A percentile compares a stretch with the other conserved stretches of the same genome.
Evolutionary conservation across 2,113 vertebrate genomes (phyloP).

Genomic region (Silurus meridionalis): DNA sequence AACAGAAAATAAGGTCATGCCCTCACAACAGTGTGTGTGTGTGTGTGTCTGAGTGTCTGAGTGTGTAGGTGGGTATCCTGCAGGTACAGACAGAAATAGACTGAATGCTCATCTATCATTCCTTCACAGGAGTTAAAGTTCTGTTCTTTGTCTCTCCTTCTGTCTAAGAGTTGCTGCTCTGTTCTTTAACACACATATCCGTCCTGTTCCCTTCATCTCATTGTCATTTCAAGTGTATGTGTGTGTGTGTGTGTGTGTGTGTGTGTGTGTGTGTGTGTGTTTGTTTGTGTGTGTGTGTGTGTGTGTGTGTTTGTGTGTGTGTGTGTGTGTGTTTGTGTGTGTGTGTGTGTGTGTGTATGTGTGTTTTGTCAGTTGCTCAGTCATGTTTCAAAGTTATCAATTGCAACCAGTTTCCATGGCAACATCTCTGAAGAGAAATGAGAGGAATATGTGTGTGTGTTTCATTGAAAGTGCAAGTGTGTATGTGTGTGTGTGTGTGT

Average conservation of each 20-base stretch:
- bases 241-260: neutral
- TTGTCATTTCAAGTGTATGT: neutral
- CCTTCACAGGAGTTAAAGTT: neutral
- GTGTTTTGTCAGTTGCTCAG: conserved; percentile 59
- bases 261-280: neutral
- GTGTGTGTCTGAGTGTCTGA: neutral
- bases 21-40: neutral
- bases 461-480: too few relatives aligned
- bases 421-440: conserved; percentile 63
- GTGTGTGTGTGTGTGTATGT: too few relatives aligned
- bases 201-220: neutral
- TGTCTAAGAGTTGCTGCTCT: neutral
- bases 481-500: too few relatives aligned
- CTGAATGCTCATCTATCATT: conserved; percentile 1
- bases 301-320: neutral
- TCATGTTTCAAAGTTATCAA: conserved; percentile 67
- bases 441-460: neutral
- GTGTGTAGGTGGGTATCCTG: neutral
- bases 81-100: conserved; percentile 14
- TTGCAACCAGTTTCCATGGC: conserved; percentile 80
- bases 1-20: neutral
- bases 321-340: neutral
- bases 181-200: neutral
- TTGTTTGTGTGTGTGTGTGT: neutral
- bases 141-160: neutral